phyloP scores from a whole-genome alignment of 2,113 vertebrate species.

The Pyxicephalus adspersus region DNA sequence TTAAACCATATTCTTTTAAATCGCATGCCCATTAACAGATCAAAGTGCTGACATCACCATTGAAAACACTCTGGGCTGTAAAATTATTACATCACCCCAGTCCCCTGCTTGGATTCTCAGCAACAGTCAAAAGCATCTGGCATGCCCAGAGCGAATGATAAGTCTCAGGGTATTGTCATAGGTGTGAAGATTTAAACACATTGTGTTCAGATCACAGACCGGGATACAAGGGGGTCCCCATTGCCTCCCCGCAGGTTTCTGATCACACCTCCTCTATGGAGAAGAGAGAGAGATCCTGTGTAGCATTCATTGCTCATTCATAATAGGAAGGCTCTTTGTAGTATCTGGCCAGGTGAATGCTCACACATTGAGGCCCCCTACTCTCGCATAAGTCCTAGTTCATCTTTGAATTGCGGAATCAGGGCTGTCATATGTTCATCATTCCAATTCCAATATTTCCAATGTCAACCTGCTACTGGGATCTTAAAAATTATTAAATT shows the following conservation, averaged over 20 bases:
- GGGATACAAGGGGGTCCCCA: not conserved
- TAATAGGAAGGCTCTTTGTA: too few relatives aligned
- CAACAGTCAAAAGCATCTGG: not conserved
- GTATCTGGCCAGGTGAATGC: too few relatives aligned
- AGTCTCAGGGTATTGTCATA: not conserved
- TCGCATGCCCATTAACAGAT: not conserved
- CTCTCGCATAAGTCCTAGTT: not conserved
- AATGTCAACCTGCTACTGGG: not conserved
- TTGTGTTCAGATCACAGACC: not conserved
- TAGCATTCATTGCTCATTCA: not conserved
- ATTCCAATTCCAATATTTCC: not conserved
- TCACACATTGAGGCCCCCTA: not conserved
- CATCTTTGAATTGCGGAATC: not conserved
- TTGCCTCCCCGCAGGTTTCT: not conserved
- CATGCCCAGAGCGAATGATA: not conserved
- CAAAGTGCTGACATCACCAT: not conserved
- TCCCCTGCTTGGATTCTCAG: not conserved
- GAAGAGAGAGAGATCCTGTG: not conserved
- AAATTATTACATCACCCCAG: not conserved
- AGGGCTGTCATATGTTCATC: not conserved
- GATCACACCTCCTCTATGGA: not conserved
- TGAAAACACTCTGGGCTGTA: not conserved
- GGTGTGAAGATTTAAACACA: constrained; percentile 1
- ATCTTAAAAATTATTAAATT: too few relatives aligned
- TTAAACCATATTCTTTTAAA: not conserved